Conservation (phyloP, 2,888 invertebrate genomes). For the Mylabris sibirica region DNA sequence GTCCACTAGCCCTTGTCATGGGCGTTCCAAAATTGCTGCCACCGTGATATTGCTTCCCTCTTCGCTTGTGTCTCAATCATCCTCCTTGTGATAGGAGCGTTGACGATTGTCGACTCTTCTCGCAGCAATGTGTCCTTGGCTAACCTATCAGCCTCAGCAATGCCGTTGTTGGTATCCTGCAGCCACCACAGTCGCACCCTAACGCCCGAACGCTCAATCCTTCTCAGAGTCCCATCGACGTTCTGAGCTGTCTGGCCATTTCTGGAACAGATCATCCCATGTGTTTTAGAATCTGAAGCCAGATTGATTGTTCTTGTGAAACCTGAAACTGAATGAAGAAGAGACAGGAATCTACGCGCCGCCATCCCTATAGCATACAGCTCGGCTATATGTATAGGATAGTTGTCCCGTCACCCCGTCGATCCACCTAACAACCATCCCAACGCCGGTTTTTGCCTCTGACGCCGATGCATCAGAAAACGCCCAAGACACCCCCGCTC, state of each 20-base stretch:
- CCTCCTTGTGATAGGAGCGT: not conserved
- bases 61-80: not conserved
- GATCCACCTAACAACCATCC: not conserved
- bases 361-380: constrained; percentile 22
- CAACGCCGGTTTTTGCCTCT: not conserved
- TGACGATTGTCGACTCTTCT: not conserved
- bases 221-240: not conserved
- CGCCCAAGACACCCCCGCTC: not conserved
- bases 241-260: constrained; percentile 19
- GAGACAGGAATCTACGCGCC: not conserved
- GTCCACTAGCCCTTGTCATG: constrained; percentile 7
- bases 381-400: constrained; percentile 26
- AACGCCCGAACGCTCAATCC: not conserved
- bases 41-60: not conserved
- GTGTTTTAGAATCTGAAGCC: constrained; percentile 24
- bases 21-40: constrained; percentile 15
- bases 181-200: constrained; percentile 25
- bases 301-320: constrained; percentile 8
- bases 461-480: constrained; percentile 9
- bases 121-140: not conserved
- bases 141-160: not conserved
- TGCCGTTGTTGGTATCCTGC: constrained; percentile 14
- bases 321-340: not conserved
- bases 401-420: constrained; percentile 7
- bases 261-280: constrained; percentile 17